Conservation (phyloP, 2,797 vertebrate species). For the Hirundo rustica region DNA sequence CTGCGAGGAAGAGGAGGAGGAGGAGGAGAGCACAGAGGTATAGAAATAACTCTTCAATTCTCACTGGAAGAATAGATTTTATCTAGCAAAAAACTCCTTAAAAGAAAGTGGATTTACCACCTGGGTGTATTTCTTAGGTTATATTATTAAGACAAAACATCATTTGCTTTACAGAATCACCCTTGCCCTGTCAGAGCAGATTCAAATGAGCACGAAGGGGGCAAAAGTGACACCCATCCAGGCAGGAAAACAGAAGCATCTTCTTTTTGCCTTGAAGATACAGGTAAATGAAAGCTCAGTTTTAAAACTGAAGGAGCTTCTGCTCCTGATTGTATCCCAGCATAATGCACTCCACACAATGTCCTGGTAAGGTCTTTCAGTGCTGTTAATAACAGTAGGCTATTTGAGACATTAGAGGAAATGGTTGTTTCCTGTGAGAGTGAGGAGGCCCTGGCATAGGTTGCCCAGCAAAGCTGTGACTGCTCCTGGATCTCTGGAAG, state of each 20-base stretch:
- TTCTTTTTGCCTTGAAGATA: not conserved
- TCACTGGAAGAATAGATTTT: not conserved
- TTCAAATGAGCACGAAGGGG: not conserved
- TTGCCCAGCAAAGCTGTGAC: not conserved
- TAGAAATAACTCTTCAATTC: not conserved
- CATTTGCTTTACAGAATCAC: slow-evolving; percentile 37
- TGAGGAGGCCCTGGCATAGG: not conserved
- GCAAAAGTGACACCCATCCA: not conserved
- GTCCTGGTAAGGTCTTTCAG: not conserved
- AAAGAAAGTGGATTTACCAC: not conserved
- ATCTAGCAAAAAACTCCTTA: not conserved
- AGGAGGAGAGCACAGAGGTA: slow-evolving; percentile 47
- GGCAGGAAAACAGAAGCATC: not conserved
- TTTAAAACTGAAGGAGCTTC: not conserved
- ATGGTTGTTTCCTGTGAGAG: accelerated
- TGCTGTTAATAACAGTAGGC: not conserved
- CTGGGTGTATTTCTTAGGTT: not conserved
- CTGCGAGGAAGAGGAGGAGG: slow-evolving; percentile 71
- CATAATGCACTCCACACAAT: not conserved
- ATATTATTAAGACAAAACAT: not conserved
- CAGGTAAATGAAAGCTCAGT: slow-evolving; percentile 14
- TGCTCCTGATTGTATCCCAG: not conserved
- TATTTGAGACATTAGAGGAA: not conserved
- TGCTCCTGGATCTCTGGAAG: not conserved
- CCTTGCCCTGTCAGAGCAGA: not conserved